phyloP scores from a whole-genome alignment of 2,888 invertebrate species.

The Dryobotodes eremita region DNA sequence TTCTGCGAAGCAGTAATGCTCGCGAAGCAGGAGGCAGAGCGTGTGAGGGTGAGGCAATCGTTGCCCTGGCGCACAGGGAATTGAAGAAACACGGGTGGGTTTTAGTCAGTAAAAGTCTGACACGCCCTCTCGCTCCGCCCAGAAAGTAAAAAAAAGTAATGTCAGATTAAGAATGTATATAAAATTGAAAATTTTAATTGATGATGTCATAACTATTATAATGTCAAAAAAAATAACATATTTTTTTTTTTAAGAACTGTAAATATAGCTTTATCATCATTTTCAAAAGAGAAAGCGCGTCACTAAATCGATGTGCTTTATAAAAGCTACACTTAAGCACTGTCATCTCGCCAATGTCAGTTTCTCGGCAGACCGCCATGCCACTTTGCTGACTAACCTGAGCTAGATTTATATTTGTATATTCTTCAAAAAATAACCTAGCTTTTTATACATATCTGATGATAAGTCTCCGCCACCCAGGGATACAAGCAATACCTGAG shows the following conservation, averaged over 20 bases:
- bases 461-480: neutral
- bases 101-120: too few species aligned
- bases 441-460: neutral
- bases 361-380: neutral
- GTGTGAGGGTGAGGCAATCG: too few species aligned
- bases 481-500: neutral
- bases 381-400: neutral
- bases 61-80: too few species aligned
- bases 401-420: neutral
- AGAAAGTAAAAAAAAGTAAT: too few species aligned
- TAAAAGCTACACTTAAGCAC: neutral
- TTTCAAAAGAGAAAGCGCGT: neutral
- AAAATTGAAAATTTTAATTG: too few species aligned
- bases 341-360: neutral
- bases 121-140: too few species aligned
- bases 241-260: neutral
- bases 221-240: too few species aligned
- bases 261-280: neutral
- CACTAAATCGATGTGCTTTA: neutral
- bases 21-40: too few species aligned
- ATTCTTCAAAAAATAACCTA: neutral
- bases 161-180: too few species aligned
- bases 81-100: too few species aligned
- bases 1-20: too few species aligned
- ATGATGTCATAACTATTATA: too few species aligned